phyloP scores from a whole-genome alignment of 2,797 vertebrate genomes.

The Danio tinwini region DNA sequence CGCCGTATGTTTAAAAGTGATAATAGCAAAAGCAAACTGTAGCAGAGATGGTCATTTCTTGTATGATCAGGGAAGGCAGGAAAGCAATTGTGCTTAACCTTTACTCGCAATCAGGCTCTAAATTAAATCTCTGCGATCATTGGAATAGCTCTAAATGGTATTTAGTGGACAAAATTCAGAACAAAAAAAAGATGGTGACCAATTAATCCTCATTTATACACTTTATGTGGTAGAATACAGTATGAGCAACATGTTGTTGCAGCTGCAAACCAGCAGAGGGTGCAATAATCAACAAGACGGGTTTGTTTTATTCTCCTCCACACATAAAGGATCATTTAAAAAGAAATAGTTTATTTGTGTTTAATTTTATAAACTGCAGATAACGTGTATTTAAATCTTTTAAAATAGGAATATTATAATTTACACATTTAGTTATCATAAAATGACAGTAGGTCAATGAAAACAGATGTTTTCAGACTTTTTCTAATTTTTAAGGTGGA shows the following conservation, averaged over 20 bases:
- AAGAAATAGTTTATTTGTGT: too few species aligned
- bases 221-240: not conserved
- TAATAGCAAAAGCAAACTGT: slow-evolving; percentile 14
- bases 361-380: too few species aligned
- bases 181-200: slow-evolving; percentile 4
- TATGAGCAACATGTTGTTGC: not conserved
- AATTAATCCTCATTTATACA: slow-evolving; percentile 27
- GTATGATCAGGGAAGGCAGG: not conserved
- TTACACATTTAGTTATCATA: too few species aligned
- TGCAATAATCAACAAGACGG: not conserved
- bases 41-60: not conserved
- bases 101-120: slow-evolving; percentile 22
- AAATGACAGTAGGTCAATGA: too few species aligned
- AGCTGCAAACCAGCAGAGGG: slow-evolving; percentile 29
- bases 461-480: too few species aligned
- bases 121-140: slow-evolving; percentile 24
- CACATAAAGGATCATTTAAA: not conserved
- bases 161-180: slow-evolving; percentile 33
- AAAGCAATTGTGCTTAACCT: slow-evolving; percentile 14
- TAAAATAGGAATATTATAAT: too few species aligned
- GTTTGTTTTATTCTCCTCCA: not conserved
- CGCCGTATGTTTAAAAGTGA: not conserved
- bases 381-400: too few species aligned
- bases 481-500: too few species aligned
- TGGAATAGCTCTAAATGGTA: slow-evolving; percentile 13